These are phyloP conservation scores for Drosophila kambysellisi DNA, from an alignment of 2,888 invertebrate species.

Conservation along the genomic window DNA sequence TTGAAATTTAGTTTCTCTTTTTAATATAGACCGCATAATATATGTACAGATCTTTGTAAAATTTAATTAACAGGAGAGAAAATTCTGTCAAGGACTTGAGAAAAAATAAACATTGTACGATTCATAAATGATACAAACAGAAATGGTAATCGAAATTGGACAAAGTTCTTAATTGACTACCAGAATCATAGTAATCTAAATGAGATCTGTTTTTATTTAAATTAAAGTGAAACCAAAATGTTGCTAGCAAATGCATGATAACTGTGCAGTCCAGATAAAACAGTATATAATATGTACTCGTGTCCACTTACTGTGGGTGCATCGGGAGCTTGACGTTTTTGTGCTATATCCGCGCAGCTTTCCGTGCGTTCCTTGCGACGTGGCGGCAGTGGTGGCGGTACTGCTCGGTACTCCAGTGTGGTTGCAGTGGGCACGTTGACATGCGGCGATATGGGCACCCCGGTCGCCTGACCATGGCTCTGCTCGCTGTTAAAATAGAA, in stretches of 20 bases:
- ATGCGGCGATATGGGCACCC: slow-evolving; percentile 85
- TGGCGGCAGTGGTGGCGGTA: slow-evolving; percentile 84
- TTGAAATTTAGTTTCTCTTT: background rate
- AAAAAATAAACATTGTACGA: background rate
- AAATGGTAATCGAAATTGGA: no score
- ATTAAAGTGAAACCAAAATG: background rate
- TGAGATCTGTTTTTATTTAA: background rate
- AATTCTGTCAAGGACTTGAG: background rate
- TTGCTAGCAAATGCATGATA: background rate
- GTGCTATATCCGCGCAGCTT: slow-evolving; percentile 82
- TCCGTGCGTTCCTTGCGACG: slow-evolving; percentile 83
- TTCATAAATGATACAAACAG: no score
- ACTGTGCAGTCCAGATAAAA: background rate
- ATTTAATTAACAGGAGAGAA: background rate
- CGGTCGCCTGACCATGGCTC: slow-evolving; percentile 43
- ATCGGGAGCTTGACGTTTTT: slow-evolving; percentile 88
- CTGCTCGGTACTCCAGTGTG: slow-evolving; percentile 79
- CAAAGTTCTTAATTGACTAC: background rate
- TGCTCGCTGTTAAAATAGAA: slow-evolving; percentile 69
- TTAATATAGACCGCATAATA: background rate
- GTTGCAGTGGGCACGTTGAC: slow-evolving; percentile 84
- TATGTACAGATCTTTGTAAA: background rate
- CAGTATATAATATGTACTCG: background rate
- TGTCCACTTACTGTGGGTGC: slow-evolving; percentile 86
- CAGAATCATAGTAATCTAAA: background rate